Conservation (phyloP, 2,888 invertebrate species). For the Norana najaformis region DNA sequence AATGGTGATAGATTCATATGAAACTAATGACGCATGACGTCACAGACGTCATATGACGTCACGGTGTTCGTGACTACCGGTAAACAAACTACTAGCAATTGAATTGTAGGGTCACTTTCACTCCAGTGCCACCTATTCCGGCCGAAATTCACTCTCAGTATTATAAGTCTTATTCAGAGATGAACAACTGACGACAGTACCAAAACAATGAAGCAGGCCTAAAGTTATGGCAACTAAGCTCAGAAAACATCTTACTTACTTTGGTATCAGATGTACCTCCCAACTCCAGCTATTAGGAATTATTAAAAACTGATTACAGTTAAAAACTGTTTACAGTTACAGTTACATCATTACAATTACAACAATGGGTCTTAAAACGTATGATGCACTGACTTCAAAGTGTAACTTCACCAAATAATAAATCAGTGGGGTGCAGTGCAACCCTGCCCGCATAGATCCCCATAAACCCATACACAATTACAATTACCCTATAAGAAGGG, state of each 20-base stretch:
- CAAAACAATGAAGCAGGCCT: background rate
- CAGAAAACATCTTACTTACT: no score
- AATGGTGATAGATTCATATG: background rate
- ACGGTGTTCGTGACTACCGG: background rate
- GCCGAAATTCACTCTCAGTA: background rate
- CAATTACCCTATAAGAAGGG: no score
- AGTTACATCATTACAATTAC: no score
- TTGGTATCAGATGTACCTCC: no score
- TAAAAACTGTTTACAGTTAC: background rate
- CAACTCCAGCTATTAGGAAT: background rate
- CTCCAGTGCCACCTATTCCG: background rate
- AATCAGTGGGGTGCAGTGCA: background rate
- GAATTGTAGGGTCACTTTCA: background rate
- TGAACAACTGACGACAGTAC: background rate
- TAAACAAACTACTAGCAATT: background rate
- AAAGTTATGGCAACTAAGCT: background rate
- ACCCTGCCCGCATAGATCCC: no score
- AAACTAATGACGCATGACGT: background rate
- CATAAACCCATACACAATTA: no score
- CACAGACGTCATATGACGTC: background rate
- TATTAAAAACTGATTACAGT: background rate
- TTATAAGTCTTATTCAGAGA: no score
- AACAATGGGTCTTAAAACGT: background rate
- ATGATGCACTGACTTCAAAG: background rate
- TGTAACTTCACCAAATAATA: background rate